Base-by-base conservation (phyloP, 2,797 vertebrate genomes). In the Pseudotriccus pelzelni region DNA sequence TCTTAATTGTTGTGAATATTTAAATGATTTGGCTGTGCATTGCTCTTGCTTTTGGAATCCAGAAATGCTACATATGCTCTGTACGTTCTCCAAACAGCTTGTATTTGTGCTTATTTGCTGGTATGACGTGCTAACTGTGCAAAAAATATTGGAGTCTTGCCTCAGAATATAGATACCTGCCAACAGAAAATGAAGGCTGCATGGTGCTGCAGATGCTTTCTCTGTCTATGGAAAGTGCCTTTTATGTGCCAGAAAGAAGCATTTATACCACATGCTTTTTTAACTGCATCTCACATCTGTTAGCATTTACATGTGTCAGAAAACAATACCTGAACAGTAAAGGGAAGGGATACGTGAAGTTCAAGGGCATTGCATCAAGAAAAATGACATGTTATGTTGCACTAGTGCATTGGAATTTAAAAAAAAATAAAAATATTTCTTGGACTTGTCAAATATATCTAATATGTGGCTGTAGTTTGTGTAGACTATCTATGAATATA, bases 31-130 rank as follows among this genome's bases (percentile, higher is more conserved):
- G 89, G 52, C 87, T 86, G 67, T 87, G 63, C 28, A 27, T 50
- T 70, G 47, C 76, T 73, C 25, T 64, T 85, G 28, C 85, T 94
- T 91, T 94, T 96, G 85, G 94, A 95, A 88, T 43, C 63, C 85
- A 84, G 84, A 94, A 90, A 74, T 68, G 80, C 60, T 91, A 39
- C 93, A 93, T 96, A 79, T 84, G 84, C 87, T 94, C 85, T 84
- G 67, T 92, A 88, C 4, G 0, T 84, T 94, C 80, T 94, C 89
- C 85, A 95, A 88, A 93, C 96, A 96, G 95, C 93, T 95, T 96
- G 91, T 95, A 90, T 97, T 95, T 96, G 53, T 95, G 93, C 80
- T 96, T 97, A 94, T 96, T 97, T 97, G 82, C 94, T 95, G 63
- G 79, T 94, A 39, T 90, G 95, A 97, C 56, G 12, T 96, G 95